phyloP scores from a whole-genome alignment of 2,113 vertebrate species.

The Eretmochelys imbricata region DNA sequence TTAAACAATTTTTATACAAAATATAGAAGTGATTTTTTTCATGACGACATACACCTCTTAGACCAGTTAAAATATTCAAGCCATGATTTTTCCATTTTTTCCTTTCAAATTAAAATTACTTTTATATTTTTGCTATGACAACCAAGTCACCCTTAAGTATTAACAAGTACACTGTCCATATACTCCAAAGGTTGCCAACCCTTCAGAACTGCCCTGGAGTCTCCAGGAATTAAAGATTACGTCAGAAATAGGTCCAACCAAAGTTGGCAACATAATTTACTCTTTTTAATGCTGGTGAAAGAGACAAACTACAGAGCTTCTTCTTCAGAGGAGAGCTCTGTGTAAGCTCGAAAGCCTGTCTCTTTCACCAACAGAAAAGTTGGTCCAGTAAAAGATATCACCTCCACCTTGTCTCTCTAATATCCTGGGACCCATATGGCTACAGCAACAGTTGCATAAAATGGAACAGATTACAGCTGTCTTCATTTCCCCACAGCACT shows the following conservation, averaged over 20 bases:
- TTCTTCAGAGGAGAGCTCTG: too few species aligned
- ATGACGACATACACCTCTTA: neutral
- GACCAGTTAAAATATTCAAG: neutral
- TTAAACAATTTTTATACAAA: neutral
- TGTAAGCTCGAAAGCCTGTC: too few species aligned
- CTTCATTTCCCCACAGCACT: neutral
- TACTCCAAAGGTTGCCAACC: too few species aligned
- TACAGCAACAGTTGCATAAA: neutral
- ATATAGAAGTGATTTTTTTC: neutral
- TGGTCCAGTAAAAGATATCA: too few species aligned
- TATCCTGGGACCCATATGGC: neutral
- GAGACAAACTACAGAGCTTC: too few species aligned
- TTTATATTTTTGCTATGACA: neutral
- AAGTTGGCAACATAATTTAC: neutral
- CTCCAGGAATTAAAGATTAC: too few species aligned
- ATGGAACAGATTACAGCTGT: neutral
- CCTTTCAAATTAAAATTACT: neutral
- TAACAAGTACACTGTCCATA: neutral
- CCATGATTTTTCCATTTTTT: neutral
- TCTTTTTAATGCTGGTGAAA: neutral
- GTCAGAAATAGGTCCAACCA: too few species aligned
- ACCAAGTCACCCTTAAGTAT: too few species aligned
- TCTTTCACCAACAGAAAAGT: too few species aligned
- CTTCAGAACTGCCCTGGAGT: too few species aligned
- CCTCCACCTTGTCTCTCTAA: neutral